Conservation (phyloP, 2,113 vertebrate genomes). For the Reinhardtius hippoglossoides region DNA sequence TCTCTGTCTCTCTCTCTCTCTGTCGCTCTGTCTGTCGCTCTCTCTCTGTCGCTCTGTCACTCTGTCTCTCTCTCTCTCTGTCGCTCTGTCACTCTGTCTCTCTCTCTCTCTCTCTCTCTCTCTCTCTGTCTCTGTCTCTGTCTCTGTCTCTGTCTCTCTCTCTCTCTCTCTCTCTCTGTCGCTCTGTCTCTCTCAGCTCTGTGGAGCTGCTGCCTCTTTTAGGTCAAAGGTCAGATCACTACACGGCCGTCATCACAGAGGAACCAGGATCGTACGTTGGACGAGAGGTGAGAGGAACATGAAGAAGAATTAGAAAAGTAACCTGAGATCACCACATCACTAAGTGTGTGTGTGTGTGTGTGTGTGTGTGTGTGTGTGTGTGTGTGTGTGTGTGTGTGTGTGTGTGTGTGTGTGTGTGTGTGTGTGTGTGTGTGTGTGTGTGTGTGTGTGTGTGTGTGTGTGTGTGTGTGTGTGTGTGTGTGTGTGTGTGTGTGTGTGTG, state of each 20-base stretch:
- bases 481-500: not conserved
- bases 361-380: not conserved
- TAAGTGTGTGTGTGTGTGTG: not conserved
- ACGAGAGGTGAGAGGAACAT: slow-evolving; percentile 56
- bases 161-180: too few relatives aligned
- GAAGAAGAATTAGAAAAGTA: too few relatives aligned
- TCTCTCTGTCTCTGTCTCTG: too few relatives aligned
- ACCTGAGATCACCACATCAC: not conserved
- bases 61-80: too few relatives aligned
- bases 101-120: too few relatives aligned
- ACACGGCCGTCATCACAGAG: slow-evolving; percentile 66
- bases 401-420: too few relatives aligned
- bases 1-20: too few relatives aligned
- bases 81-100: too few relatives aligned
- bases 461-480: not conserved
- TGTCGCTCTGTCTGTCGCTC: too few relatives aligned
- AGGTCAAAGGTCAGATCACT: slow-evolving; percentile 68
- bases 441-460: not conserved
- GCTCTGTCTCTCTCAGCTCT: slow-evolving; percentile 37
- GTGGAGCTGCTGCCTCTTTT: slow-evolving; percentile 66
- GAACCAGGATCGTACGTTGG: slow-evolving; percentile 65
- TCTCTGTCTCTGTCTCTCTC: too few relatives aligned
- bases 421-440: not conserved
- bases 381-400: not conserved
- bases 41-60: too few relatives aligned